phyloP scores from a whole-genome alignment of 2,797 vertebrate species.

The Sternotherus odoratus region DNA sequence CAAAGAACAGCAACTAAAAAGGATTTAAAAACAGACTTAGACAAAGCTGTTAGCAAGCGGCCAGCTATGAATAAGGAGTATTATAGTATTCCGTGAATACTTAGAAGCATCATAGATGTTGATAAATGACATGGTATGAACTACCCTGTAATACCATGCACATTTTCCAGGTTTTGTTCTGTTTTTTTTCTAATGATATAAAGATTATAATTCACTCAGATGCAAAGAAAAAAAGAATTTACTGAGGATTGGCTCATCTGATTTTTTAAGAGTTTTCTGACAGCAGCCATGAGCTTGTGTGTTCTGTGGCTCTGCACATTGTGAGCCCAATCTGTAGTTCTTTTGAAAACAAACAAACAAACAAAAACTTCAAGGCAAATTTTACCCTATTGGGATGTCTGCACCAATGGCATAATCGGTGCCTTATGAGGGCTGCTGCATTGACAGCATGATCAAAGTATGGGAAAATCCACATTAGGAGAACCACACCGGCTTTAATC shows the following conservation, averaged over 20 bases:
- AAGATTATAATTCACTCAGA: neutral
- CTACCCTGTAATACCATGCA: neutral
- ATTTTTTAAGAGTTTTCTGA: neutral
- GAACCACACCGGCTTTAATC: neutral
- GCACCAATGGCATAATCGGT: neutral
- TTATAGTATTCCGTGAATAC: constrained; percentile 31
- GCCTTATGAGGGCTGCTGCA: neutral
- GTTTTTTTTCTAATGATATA: neutral
- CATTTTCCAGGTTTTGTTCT: neutral
- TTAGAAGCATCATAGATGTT: constrained; percentile 21
- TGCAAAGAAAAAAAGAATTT: neutral
- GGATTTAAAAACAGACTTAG: neutral
- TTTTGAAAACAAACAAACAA: neutral
- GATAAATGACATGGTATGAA: constrained; percentile 13
- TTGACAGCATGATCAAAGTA: neutral
- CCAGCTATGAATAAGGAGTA: constrained; percentile 1
- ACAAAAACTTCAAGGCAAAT: neutral
- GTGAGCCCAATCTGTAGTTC: neutral
- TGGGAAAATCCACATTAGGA: neutral
- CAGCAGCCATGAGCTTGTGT: neutral
- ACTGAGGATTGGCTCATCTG: fast-evolving
- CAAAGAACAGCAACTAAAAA: neutral
- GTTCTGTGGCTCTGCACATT: neutral
- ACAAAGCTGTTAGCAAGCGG: neutral
- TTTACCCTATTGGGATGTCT: neutral